Percentiles rank a stretch among this genome's conserved stretches.
Conservation (phyloP, 1,140 invertebrate genomes). For the Eufriesea mexicana region DNA sequence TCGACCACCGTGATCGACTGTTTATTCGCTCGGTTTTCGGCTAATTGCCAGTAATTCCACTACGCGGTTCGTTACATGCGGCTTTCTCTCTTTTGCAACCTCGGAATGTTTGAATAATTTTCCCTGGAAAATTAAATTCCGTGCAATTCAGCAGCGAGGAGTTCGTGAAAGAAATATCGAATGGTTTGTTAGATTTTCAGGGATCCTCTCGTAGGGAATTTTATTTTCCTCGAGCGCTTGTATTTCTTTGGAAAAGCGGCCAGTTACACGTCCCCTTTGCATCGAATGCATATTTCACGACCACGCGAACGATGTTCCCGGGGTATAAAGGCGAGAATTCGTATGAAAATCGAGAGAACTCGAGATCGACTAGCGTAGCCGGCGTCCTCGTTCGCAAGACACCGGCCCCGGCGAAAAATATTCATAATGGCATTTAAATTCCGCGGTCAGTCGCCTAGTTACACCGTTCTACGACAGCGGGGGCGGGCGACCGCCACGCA, state of each 20-base stretch:
- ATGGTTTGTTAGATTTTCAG: no score
- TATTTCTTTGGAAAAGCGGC: background rate
- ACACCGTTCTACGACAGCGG: constrained; percentile 33
- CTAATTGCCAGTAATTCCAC: constrained; percentile 1
- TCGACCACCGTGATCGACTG: constrained; percentile 49
- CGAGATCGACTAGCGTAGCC: background rate
- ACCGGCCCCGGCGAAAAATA: constrained; percentile 37
- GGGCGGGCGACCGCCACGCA: constrained; percentile 30
- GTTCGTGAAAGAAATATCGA: no score
- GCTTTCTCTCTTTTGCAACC: background rate
- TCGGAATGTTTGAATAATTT: background rate
- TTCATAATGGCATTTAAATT: constrained; percentile 58
- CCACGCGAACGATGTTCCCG: background rate
- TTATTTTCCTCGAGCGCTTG: background rate
- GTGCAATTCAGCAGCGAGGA: no score
- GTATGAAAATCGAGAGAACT: constrained; percentile 5
- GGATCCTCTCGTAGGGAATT: background rate
- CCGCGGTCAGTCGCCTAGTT: constrained; percentile 42
- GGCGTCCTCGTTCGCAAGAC: constrained; percentile 5
- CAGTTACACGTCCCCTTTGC: background rate
- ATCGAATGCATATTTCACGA: constrained; percentile 2
- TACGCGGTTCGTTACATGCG: background rate
- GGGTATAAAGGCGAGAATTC: background rate
- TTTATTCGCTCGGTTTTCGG: background rate
- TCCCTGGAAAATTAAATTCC: background rate